Evolutionary conservation across 2,113 vertebrate genomes (phyloP), one percentile per base, ranked within the genome.

Genomic region (Antigone vipio): DNA sequence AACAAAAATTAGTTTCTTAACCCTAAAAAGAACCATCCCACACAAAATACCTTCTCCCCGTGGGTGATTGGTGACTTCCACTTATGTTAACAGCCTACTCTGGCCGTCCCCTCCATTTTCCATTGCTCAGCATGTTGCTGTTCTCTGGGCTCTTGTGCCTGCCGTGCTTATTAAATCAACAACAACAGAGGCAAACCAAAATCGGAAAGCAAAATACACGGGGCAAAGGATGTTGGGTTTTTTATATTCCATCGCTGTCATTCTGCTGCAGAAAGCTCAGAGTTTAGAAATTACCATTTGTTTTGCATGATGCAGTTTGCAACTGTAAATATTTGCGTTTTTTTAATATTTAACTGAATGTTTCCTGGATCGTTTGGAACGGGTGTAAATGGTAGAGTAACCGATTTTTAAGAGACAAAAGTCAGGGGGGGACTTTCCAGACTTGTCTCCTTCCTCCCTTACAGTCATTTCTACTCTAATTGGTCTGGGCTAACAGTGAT

Each of bases 391-490:
- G 68, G 45, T 74, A 90, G 45, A 85, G 69, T 81, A 97, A 97
- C 95, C 8, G 94, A 92, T 91, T 95, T 96, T 97, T 88, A 86
- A 96, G 92, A 95, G 92, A 80, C 87, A 96, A 52, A 95, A 88
- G 55, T 89, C 68, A 80, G 40, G 86, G 89, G 92, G 95, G 97
- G 96, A 97, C 96, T 97, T 97, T 97, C 97, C 97, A 97, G 81
- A 40, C 71, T 87, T 89, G 96, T 97, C 95, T 92, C 83, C 87
- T 95, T 95, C 92, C 96, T 97, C 94, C 67, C 92, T 97, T 94
- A 96, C 96, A 97, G 97, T 97, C 97, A 97, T 97, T 97, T 97
- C 96, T 95, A 79, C 71, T 95, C 95, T 94, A 85, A 96, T 97
- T 95, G 95, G 93, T 94, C 95, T 96, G 89, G 94, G 96, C 85